phyloP scores from a whole-genome alignment of 1,140 invertebrate species.

The Melipona quadrifasciata region DNA sequence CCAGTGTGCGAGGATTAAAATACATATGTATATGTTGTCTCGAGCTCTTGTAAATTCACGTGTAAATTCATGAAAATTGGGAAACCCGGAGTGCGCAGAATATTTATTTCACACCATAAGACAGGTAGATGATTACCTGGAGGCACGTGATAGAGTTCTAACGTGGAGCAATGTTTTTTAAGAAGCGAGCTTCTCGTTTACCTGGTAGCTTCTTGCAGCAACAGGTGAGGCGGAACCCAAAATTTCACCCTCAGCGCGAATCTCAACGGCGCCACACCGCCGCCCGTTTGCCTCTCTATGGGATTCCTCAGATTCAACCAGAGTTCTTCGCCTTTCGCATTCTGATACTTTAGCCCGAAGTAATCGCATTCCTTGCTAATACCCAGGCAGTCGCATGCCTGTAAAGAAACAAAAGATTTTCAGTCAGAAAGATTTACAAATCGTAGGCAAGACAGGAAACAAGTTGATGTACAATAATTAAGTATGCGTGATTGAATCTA shows the following conservation, averaged over 20 bases:
- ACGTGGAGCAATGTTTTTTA: neutral
- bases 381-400: constrained; percentile 91
- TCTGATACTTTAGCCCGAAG: constrained; percentile 90
- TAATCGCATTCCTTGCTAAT: constrained; percentile 94
- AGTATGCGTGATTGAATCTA: too few species aligned
- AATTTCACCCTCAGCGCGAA: constrained; percentile 90
- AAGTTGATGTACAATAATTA: too few species aligned
- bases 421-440: neutral
- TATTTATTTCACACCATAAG: too few species aligned
- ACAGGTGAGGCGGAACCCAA: constrained; percentile 93
- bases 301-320: constrained; percentile 94
- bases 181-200: constrained; percentile 68
- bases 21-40: too few species aligned
- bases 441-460: too few species aligned
- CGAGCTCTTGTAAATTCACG: too few species aligned
- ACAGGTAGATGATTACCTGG: too few species aligned
- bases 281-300: constrained; percentile 87
- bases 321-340: constrained; percentile 87
- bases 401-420: constrained; percentile 72
- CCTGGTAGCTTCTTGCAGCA: constrained; percentile 92
- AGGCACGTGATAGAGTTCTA: too few species aligned
- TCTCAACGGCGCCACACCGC: constrained; percentile 83
- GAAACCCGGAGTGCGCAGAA: too few species aligned
- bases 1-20: too few species aligned
- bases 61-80: too few species aligned